Conservation (phyloP, 2,888 invertebrate genomes). For the Ophonus ardosiacus region DNA sequence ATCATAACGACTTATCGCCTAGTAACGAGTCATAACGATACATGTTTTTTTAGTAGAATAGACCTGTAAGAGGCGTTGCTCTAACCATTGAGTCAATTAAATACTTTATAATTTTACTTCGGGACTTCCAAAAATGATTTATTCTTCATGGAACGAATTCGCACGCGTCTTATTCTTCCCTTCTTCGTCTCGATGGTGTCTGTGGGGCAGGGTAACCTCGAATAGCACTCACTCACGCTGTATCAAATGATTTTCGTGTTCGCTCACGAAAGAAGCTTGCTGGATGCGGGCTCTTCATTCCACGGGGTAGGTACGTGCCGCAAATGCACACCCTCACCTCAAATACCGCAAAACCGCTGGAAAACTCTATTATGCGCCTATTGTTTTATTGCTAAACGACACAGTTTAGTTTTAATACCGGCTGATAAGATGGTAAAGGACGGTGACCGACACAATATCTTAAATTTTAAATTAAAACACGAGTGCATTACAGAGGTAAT, state of each 20-base stretch:
- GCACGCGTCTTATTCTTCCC: neutral
- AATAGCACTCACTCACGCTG: conserved; percentile 53
- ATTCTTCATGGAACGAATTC: neutral
- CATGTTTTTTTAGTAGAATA: no score
- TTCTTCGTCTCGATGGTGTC: neutral
- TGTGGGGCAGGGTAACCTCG: conserved; percentile 35
- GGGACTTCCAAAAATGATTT: no score
- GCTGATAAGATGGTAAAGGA: neutral
- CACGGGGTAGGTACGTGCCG: conserved; percentile 15
- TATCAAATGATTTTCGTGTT: conserved; percentile 55
- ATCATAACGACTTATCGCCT: no score
- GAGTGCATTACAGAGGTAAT: no score
- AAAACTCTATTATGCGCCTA: neutral
- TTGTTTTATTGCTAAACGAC: neutral
- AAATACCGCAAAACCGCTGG: neutral
- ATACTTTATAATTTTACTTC: no score
- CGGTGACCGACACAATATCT: neutral
- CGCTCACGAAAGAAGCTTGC: conserved; percentile 22
- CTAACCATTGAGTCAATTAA: no score
- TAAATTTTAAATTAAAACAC: no score
- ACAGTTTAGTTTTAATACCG: neutral
- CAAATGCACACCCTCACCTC: neutral
- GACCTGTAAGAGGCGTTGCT: no score
- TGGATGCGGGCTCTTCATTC: conserved; percentile 42
- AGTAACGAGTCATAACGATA: no score